Percentiles rank a stretch among this genome's conserved stretches.
Conservation (phyloP, 1,140 invertebrate species). For the Caenorhabditis brenneri region DNA sequence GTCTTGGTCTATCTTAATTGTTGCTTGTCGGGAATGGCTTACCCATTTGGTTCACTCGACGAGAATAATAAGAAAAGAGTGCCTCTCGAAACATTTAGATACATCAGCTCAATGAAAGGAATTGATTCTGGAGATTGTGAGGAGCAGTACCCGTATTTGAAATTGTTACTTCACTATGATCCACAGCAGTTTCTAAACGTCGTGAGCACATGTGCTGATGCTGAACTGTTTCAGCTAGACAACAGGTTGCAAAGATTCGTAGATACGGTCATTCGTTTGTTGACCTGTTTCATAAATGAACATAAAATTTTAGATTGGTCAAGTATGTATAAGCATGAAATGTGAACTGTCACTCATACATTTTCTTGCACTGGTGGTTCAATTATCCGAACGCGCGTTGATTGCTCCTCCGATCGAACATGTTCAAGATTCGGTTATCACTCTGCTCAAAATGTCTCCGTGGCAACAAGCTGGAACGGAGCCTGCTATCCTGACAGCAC, state of each 20-base stretch:
- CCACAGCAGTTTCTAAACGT: conserved; percentile 85
- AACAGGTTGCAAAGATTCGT: conserved; percentile 54
- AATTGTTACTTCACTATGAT: conserved; percentile 84
- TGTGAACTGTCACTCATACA: conserved; percentile 25
- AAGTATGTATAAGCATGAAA: conserved; percentile 30
- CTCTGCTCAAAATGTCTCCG: conserved; percentile 10
- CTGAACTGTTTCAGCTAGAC: conserved; percentile 58
- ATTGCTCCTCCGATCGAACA: background rate
- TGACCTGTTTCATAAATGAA: background rate
- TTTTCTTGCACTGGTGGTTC: conserved; percentile 26
- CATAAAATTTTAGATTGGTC: background rate
- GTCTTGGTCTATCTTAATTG: conserved; percentile 88
- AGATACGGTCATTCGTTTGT: conserved; percentile 37
- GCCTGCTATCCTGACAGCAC: background rate
- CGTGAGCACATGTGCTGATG: conserved; percentile 66
- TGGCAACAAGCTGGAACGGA: background rate
- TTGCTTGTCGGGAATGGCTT: conserved; percentile 87
- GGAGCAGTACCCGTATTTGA: conserved; percentile 71
- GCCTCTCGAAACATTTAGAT: conserved; percentile 76
- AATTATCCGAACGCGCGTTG: conserved; percentile 20
- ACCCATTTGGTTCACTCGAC: conserved; percentile 84
- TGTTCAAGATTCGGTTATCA: background rate
- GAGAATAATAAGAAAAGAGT: conserved; percentile 77
- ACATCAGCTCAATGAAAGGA: conserved; percentile 45
- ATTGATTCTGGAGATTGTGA: conserved; percentile 32